Evolutionary conservation across 1,140 invertebrate genomes (phyloP), one percentile per base, ranked within the genome.

Genomic region (Chironomus striatipennis): DNA sequence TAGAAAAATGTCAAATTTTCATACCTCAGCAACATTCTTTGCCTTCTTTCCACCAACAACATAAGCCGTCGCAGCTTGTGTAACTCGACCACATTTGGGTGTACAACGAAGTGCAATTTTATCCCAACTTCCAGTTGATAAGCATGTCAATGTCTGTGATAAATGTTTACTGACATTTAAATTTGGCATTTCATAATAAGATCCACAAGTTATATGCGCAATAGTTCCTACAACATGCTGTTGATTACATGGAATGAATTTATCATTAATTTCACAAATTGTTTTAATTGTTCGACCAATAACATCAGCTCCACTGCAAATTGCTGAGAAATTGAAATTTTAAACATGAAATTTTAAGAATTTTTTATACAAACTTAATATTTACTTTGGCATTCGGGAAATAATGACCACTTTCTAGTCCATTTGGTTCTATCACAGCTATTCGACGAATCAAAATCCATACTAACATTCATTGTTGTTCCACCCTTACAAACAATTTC

Each of bases 381-480:
- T 17, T 70, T 21, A 70, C 65, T 70, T 70, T 70, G 65, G 10
- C 65, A 70, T 70, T 70, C 65, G 10, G 65, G 65, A 70, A 70
- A 70, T 18, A 21, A 9, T 18, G n/a, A 18, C 65, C 65, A 70
- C 20, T 70, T 70, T 18, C 65, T 70, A 0, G 17, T 70, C 65
- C 65, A 70, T 20, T 21, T 18, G 1, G 65, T 70, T 10, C 18
- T 70, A 21, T 70, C 18, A 10, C 65, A 70, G 18, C 8, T 70
- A 21, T 70, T 70, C 0, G 65, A 70, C 7, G 18, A 18, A 70
- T 70, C 65, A 70, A 20, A 70, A 8, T 21, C 18, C 2, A 17
- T 12, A 2, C n/a, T 18, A 20, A 70, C 65, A 70, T 70, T 70
- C 65, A 70, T 70, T 1, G 65, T 17, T 1, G 20, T 70, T 20